A percentile compares a stretch with the other conserved stretches of the same genome.
Evolutionary conservation across 1,140 invertebrate species (phyloP).

Genomic region (Bemisia tabaci): DNA sequence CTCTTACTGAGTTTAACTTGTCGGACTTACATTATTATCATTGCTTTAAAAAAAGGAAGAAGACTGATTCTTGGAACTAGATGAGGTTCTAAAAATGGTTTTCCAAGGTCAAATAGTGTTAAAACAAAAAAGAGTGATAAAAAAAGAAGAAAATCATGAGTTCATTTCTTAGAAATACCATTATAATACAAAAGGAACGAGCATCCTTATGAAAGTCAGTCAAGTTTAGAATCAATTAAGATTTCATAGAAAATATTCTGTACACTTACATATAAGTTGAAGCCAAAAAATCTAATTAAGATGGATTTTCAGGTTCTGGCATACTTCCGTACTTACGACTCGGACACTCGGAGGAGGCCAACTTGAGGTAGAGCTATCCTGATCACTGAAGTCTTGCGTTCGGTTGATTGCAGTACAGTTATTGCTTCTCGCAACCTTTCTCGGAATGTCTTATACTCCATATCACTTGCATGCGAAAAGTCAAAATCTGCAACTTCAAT

Average conservation of each 20-base stretch:
- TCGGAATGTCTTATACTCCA: constrained; percentile 72
- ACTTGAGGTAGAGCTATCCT: constrained; percentile 12
- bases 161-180: no score
- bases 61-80: no score
- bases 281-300: background rate
- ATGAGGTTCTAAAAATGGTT: no score
- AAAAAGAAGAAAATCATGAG: no score
- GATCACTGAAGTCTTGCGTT: constrained; percentile 22
- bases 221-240: background rate
- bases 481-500: constrained; percentile 80
- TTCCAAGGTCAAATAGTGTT: no score
- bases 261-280: background rate
- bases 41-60: no score
- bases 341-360: background rate
- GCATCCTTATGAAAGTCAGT: background rate
- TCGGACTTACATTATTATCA: no score
- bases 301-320: background rate
- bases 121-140: no score
- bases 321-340: background rate
- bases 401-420: constrained; percentile 38
- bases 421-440: constrained; percentile 66
- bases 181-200: background rate
- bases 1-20: no score
- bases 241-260: background rate
- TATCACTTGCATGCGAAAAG: constrained; percentile 59